Base-by-base conservation (phyloP, 1,140 invertebrate species). In the Euwallacea similis region DNA sequence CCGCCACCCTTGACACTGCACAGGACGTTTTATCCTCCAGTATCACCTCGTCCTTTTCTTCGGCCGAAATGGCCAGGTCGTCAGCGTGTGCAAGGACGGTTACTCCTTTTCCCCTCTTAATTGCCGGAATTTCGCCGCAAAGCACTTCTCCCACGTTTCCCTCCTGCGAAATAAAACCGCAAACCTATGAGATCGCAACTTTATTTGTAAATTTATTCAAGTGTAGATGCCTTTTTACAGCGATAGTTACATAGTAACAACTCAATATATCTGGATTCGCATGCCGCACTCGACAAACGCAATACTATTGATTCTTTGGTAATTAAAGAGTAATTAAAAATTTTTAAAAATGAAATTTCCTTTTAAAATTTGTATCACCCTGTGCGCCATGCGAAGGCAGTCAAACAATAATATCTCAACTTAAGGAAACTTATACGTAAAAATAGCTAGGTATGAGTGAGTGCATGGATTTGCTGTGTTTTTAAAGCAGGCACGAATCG, bases 171-270 rank as follows among this genome's bases (percentile, higher is more conserved):
- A 58, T 42, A 71, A 71, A 71, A 71, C 50, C 44, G 0, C 47
- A 42, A 42, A 61, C 11, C 9, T 71, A 64, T 71, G 62, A 71
- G 62, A 63, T 87, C 85, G 85, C 85, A 87, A 86, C 85, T 84
- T 86, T 86, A 86, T 86, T 66, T 86, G 84, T 87, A 85, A 86
- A 85, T 86, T 80, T 76, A 77, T 78, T 80, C 74, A 79, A 76
- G 77, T 78, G 79, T 81, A 68, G 77, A 80, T 81, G 78, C 78
- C 79, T 79, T 80, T 81, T 77, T 81, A 81, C 84, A 86, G 83
- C 83, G 81, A 60, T 84, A 86, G 85, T 87, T 87, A 87, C 86
- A 87, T 83, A 87, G 86, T 87, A 87, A 87, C 86, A 85, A 86
- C 85, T 82, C 82, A 82, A 82, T 77, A 13, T 15, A 21, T 72